Conservation (phyloP, 35 echinoderm and acorn worm species). For the Apostichopus californicus region DNA sequence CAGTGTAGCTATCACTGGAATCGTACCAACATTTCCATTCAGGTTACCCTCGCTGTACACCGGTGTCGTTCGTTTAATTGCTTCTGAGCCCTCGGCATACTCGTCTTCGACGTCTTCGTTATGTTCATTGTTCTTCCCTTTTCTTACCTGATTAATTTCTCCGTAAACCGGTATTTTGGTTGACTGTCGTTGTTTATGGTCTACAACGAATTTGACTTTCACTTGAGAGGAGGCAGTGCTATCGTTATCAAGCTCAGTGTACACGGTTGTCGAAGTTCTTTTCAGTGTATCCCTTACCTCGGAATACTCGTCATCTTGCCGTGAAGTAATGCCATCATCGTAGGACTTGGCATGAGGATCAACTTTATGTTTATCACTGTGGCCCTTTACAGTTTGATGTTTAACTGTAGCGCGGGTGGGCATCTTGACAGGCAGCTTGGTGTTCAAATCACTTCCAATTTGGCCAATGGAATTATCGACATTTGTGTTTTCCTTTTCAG, state of each 20-base stretch:
- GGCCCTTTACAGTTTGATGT: too few species aligned
- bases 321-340: too few species aligned
- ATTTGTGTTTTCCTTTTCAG: too few species aligned
- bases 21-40: neutral
- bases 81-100: neutral
- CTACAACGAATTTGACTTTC: neutral
- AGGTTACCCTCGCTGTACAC: neutral
- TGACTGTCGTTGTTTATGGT: neutral
- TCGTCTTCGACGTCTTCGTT: neutral
- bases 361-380: too few species aligned
- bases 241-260: neutral
- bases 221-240: neutral
- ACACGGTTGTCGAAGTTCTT: neutral
- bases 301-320: neutral
- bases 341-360: too few species aligned
- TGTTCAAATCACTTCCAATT: too few species aligned
- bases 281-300: neutral
- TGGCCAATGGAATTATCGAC: too few species aligned
- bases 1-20: neutral
- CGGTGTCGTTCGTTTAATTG: neutral
- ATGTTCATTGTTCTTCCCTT: neutral
- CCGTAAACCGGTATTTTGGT: neutral
- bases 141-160: neutral
- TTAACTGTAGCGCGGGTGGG: too few species aligned
- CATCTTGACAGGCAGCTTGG: too few species aligned